Evolutionary conservation across 2,113 vertebrate genomes (phyloP).

Genomic region (Syngnathoides biaculeatus): DNA sequence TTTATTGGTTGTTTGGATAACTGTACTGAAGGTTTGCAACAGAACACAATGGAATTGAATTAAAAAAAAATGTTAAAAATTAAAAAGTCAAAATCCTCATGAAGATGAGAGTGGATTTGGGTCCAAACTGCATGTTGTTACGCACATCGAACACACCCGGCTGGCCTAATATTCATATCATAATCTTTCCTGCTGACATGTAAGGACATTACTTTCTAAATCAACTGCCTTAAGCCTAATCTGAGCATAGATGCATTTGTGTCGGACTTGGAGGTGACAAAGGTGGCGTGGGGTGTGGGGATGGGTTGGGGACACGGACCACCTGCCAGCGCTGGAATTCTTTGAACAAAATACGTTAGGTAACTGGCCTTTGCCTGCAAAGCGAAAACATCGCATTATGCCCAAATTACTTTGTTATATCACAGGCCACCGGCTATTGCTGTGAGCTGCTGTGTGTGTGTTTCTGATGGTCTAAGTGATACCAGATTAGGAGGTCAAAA

Average conservation of each 20-base stretch:
- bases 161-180: conserved; percentile 9
- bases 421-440: conserved; percentile 11
- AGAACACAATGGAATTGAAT: neutral
- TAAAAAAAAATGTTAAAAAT: neutral
- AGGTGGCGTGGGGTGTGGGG: conserved; percentile 8
- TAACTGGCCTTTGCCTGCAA: conserved; percentile 51
- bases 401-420: conserved; percentile 56
- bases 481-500: conserved; percentile 61
- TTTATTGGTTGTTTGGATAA: neutral
- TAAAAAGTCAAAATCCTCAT: neutral
- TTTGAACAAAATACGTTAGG: conserved; percentile 40
- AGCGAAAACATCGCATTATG: conserved; percentile 51
- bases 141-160: conserved; percentile 1
- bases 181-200: conserved; percentile 13
- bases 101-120: neutral
- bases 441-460: conserved; percentile 4
- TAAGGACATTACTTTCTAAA: conserved; percentile 23
- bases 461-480: conserved; percentile 49
- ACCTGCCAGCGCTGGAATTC: conserved; percentile 31
- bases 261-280: conserved; percentile 28
- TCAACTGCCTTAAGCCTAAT: conserved; percentile 27
- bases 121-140: neutral
- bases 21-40: neutral
- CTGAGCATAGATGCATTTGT: conserved; percentile 25
- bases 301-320: too few relatives aligned